Base-by-base conservation (phyloP, 1,140 invertebrate species). In the Drosophila leontia region DNA sequence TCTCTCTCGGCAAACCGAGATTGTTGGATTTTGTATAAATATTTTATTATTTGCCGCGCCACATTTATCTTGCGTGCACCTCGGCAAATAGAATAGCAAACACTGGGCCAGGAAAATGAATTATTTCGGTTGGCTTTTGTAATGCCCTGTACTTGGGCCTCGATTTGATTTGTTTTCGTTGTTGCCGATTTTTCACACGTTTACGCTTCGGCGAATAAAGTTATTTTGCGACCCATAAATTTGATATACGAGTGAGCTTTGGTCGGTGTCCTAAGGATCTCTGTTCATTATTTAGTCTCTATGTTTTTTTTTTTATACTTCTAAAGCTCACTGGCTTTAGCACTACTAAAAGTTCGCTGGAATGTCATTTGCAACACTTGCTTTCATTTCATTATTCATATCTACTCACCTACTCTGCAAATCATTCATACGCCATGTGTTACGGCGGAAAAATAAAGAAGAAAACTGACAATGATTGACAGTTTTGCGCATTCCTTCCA, bases 391-490 rank as follows among this genome's bases (percentile, higher is more conserved):
- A 74, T 59, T 71, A 71, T 60, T 72, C 32, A 74, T 51, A 32
- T 17, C 37, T 42, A 51, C 37, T 50, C 34, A 65, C 45, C 60
- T 53, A 57, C 47, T 65, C 26, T 26, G 44, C 62, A 55, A 44
- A 76, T 76, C 53, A 60, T 32, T 60, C 68, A 37, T 51, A n/a
- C 55, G 53, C 55, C 68, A 72, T 72, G 67, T 72, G 53, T 37
- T 51, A 35, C 70, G 39, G 5, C 13, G 32, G 17, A 11, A 35
- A 57, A 76, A 65, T 64, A 67, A 65, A 53, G 34, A 19, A 53
- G 34, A 17, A 51, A 74, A 42, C 39, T 76, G 60, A 67, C 53
- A 65, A 76, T 76, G 72, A 76, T 76, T 76, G 61, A 76, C 72
- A 76, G 72, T 39, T 58, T 65, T 47, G 70, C 34, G 70, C 70